These are phyloP conservation scores for Cryptotermes secundus DNA, from an alignment of 1,140 invertebrate species.

Conservation along the genomic window DNA sequence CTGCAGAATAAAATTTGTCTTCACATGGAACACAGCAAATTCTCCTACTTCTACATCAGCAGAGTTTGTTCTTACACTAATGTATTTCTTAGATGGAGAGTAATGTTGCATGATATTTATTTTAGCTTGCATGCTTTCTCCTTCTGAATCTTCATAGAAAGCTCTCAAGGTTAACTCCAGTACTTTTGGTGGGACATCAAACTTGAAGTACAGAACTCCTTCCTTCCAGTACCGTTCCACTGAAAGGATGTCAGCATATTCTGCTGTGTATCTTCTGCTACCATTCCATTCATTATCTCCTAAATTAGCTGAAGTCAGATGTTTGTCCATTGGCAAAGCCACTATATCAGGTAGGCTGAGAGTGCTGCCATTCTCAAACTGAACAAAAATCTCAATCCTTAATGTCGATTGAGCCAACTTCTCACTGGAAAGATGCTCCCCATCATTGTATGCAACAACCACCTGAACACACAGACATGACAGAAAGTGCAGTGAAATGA, in stretches of 20 bases:
- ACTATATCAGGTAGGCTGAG: slow-evolving; percentile 36
- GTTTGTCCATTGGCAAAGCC: slow-evolving; percentile 22
- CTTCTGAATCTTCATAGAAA: slow-evolving; percentile 44
- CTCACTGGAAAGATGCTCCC: slow-evolving; percentile 42
- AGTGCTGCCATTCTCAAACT: slow-evolving; percentile 36
- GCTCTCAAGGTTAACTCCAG: slow-evolving; percentile 43
- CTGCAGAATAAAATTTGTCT: slow-evolving; percentile 49
- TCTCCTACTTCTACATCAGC: slow-evolving; percentile 45
- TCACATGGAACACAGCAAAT: slow-evolving; percentile 53
- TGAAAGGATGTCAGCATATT: slow-evolving; percentile 27
- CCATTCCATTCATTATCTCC: neutral
- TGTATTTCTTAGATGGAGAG: slow-evolving; percentile 43
- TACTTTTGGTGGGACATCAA: slow-evolving; percentile 45
- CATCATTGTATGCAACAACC: slow-evolving; percentile 44
- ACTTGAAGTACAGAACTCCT: slow-evolving; percentile 37
- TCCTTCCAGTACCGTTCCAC: slow-evolving; percentile 31
- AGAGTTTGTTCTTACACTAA: slow-evolving; percentile 48
- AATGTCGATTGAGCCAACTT: slow-evolving; percentile 41
- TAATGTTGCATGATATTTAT: slow-evolving; percentile 42
- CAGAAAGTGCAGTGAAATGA: neutral
- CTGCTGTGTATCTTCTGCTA: neutral
- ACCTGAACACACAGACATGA: slow-evolving; percentile 41
- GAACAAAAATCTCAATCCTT: slow-evolving; percentile 38
- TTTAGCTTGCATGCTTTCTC: slow-evolving; percentile 41
- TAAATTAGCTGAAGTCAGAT: neutral